These are phyloP conservation scores for Formica selysi DNA, from an alignment of 1,140 invertebrate species.

Conservation along the genomic window DNA sequence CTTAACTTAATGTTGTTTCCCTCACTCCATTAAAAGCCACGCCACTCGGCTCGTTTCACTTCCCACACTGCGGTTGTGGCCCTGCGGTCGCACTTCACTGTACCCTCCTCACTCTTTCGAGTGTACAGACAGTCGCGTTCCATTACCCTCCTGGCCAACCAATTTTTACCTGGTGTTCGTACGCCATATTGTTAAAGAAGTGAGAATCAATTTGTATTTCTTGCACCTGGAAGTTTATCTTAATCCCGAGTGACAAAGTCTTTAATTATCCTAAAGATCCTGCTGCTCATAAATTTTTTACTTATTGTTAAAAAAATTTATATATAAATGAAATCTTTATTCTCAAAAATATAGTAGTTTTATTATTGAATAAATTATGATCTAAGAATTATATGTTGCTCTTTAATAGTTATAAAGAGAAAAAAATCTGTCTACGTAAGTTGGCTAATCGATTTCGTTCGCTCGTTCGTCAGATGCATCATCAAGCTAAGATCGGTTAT, in stretches of 20 bases:
- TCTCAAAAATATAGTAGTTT: not conserved
- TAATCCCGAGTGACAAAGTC: not conserved
- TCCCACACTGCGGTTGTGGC: conserved; percentile 83
- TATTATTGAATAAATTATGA: conserved; percentile 6
- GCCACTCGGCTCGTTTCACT: conserved; percentile 85
- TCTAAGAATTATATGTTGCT: not conserved
- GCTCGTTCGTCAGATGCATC: not conserved
- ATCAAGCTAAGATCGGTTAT: conserved; percentile 55
- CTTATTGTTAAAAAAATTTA: not conserved
- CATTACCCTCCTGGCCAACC: conserved; percentile 76
- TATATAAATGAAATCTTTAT: not conserved
- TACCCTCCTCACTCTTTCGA: conserved; percentile 66
- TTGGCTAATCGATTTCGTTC: not conserved
- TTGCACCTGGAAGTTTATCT: not conserved
- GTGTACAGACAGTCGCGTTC: conserved; percentile 76
- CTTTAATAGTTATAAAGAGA: not conserved
- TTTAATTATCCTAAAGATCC: not conserved
- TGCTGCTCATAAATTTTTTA: not conserved
- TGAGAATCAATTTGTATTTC: conserved; percentile 62
- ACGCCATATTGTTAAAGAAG: conserved; percentile 56
- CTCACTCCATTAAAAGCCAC: conserved; percentile 86
- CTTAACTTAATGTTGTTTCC: conserved; percentile 84
- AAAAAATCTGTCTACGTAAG: not conserved
- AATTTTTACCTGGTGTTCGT: conserved; percentile 72
- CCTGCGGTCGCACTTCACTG: conserved; percentile 77